Evolutionary conservation across 2,888 invertebrate species (phyloP).

Genomic region (Pollenia griseotomentosa): DNA sequence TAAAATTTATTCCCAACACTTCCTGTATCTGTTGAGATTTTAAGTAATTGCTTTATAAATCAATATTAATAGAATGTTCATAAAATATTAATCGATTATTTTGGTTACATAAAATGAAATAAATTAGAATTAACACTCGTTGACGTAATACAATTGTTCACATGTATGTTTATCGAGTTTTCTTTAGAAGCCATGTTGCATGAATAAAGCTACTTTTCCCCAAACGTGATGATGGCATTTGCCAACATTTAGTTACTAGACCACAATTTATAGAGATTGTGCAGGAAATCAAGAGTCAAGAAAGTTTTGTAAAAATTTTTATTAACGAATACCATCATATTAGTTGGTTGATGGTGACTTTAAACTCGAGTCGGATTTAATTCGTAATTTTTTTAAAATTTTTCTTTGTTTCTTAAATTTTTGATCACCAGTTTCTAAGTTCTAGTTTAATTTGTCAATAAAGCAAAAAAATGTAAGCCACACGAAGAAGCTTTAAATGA

Average conservation of each 20-base stretch:
- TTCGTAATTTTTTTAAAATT: too few species aligned
- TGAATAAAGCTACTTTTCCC: constrained; percentile 1
- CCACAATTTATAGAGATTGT: constrained; percentile 61
- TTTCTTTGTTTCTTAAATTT: too few species aligned
- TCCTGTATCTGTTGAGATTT: constrained; percentile 28
- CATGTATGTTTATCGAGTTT: constrained; percentile 35
- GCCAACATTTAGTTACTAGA: constrained; percentile 55
- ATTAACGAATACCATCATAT: constrained; percentile 16
- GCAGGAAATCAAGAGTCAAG: constrained; percentile 59
- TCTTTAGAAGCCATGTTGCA: neutral
- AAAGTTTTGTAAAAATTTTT: constrained; percentile 38
- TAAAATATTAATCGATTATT: constrained; percentile 60
- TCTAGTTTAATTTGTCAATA: too few species aligned
- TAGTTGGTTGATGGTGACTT: constrained; percentile 4
- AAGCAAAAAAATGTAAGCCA: too few species aligned
- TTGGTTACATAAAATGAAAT: constrained; percentile 63
- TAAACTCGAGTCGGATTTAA: neutral
- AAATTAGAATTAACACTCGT: constrained; percentile 67
- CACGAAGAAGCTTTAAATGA: too few species aligned
- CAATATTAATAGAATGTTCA: constrained; percentile 24
- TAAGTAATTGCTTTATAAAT: constrained; percentile 43
- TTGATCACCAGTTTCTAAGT: too few species aligned
- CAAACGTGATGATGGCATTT: constrained; percentile 64
- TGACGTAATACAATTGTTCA: constrained; percentile 56
- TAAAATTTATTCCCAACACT: neutral